phyloP scores from a whole-genome alignment of 2,888 invertebrate genomes.

The Platycheirus albimanus region DNA sequence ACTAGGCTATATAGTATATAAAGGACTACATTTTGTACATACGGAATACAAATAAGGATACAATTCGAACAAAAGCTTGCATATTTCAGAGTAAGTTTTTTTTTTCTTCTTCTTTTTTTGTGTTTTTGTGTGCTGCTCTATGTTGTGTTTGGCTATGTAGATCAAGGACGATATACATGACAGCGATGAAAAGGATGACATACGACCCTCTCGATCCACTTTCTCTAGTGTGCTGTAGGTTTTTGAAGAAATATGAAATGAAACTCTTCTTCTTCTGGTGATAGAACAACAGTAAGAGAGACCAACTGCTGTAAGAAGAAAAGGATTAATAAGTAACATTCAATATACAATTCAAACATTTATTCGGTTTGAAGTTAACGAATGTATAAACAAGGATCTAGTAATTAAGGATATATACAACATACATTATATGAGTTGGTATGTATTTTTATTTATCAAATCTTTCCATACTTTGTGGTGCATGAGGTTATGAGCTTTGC shows the following conservation, averaged over 20 bases:
- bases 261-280: slow-evolving; percentile 2
- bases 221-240: slow-evolving; percentile 25
- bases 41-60: slow-evolving; percentile 60
- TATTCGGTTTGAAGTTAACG: slow-evolving; percentile 55
- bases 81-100: slow-evolving; percentile 51
- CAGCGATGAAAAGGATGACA: slow-evolving; percentile 40
- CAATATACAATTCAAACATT: slow-evolving; percentile 55
- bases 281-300: neutral
- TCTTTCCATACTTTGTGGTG: too few relatives aligned
- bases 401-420: slow-evolving; percentile 41
- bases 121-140: neutral
- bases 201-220: slow-evolving; percentile 51
- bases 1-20: too few relatives aligned
- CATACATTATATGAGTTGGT: too few relatives aligned
- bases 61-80: slow-evolving; percentile 68
- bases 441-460: too few relatives aligned
- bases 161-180: slow-evolving; percentile 67
- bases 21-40: slow-evolving; percentile 21
- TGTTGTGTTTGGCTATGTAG: slow-evolving; percentile 68
- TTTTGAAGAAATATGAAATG: slow-evolving; percentile 49
- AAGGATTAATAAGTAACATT: slow-evolving; percentile 50
- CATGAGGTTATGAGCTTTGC: too few relatives aligned
- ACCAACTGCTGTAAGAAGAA: slow-evolving; percentile 19
- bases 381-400: slow-evolving; percentile 53
- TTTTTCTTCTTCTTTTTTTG: slow-evolving; percentile 28